Base-by-base conservation (phyloP, 2,888 invertebrate species). In the Drosophila kambysellisi region DNA sequence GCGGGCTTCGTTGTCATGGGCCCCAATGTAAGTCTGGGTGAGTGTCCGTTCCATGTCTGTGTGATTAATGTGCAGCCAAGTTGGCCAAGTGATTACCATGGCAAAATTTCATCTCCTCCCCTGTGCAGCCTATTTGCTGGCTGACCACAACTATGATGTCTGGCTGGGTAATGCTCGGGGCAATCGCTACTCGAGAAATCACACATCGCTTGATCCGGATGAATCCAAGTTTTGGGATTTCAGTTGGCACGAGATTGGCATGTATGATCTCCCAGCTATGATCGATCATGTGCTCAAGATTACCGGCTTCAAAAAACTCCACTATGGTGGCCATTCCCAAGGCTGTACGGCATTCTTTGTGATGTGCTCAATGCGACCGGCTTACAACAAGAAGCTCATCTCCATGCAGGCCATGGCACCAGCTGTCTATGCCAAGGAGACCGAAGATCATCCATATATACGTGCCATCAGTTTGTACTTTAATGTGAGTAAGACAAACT, bases 161-260 rank as follows among this genome's bases (percentile, higher is more conserved):
- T 93, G 93, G 93, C 60, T 93, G 78, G 93, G 93, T 4, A 93
- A 93, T 79, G 91, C 92, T 4, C 90, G 93, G 8, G 93, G 93
- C 25, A 93, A 93, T 89, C 92, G 93, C 9, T 93, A 93, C 64
- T 93, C 93, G 2, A 89, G 92, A 32, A 92, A 92, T 58, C 93
- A 93, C 67, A 91, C 90, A 6, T 82, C 82, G 3, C 79, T 92
- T 25, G 91, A 92, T 82, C 92, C 93, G 20, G 91, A 92, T 60
- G 89, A 88, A n/a, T 81, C 84, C 15, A 91, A 93, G n/a, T 96
- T 94, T 90, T 96, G 96, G 96, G 91, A 94, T 56, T 96, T 95
- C 89, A 97, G 97, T 69, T 98, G 96, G 96, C 96, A 98, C 90
- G 97, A 98, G 92, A 97, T 98, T 91, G 98, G 97, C 5, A 92